A percentile compares a stretch with the other conserved stretches of the same genome.
These are phyloP conservation scores for Hoplodrina ambigua DNA, from an alignment of 2,888 invertebrate species.

Conservation along the genomic window DNA sequence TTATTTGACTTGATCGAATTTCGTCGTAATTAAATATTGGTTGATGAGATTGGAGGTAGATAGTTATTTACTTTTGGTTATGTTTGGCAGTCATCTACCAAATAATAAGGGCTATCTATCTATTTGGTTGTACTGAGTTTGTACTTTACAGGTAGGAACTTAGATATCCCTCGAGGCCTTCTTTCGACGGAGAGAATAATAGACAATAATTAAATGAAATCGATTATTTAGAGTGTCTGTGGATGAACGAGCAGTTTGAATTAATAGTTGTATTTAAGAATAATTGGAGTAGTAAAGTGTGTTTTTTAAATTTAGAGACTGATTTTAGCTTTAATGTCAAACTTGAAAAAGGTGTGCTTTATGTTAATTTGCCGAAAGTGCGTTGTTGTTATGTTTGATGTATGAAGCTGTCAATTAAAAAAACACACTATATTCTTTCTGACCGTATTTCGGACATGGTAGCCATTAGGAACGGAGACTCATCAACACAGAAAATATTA, in stretches of 20 bases:
- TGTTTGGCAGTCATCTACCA: conserved; percentile 31
- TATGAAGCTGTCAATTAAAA: too few relatives aligned
- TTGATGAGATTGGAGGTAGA: conserved; percentile 52
- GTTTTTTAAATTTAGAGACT: too few relatives aligned
- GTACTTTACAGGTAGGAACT: conserved; percentile 2
- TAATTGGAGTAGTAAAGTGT: too few relatives aligned
- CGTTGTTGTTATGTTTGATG: too few relatives aligned
- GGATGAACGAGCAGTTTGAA: conserved; percentile 17
- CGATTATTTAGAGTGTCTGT: conserved; percentile 31
- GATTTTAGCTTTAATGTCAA: too few relatives aligned
- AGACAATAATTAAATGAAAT: conserved; percentile 19
- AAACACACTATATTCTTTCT: too few relatives aligned
- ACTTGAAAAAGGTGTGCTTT: too few relatives aligned
- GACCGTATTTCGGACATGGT: too few relatives aligned
- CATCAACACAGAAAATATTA: too few relatives aligned
- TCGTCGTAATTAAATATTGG: conserved; percentile 45
- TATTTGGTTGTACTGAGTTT: conserved; percentile 6
- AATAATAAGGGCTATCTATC: conserved; percentile 29
- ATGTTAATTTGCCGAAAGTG: too few relatives aligned
- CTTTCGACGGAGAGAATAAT: conserved; percentile 12
- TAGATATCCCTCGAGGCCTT: conserved; percentile 13
- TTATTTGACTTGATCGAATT: conserved; percentile 35
- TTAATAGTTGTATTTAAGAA: conserved; percentile 7
- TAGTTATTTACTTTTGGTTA: conserved; percentile 33
- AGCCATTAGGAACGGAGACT: too few relatives aligned